Evolutionary conservation across 2,113 vertebrate species (phyloP).

Genomic region (Ophiodon elongatus): DNA sequence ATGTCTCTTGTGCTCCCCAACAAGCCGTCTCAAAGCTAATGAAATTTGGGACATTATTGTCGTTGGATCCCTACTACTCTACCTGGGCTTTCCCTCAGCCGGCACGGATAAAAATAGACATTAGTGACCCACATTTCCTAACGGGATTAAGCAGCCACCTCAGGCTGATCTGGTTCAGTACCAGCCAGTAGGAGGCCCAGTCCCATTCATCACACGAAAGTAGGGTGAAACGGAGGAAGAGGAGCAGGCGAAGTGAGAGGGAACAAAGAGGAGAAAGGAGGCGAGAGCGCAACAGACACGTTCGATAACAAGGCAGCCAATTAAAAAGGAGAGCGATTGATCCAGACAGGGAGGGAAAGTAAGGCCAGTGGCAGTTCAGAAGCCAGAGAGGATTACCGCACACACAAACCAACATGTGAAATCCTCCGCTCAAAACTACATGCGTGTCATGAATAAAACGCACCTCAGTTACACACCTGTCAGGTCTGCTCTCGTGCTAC

Average conservation of each 20-base stretch:
- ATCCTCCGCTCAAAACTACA: slow-evolving; percentile 16
- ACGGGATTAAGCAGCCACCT: slow-evolving; percentile 66
- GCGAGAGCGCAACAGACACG: slow-evolving; percentile 1
- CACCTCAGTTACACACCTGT: slow-evolving; percentile 39
- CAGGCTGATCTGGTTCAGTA: slow-evolving; percentile 61
- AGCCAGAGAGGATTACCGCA: slow-evolving; percentile 1
- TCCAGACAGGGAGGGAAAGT: slow-evolving; percentile 19
- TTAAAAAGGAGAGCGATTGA: slow-evolving; percentile 53
- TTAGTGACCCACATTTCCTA: slow-evolving; percentile 73
- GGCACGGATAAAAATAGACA: slow-evolving; percentile 62
- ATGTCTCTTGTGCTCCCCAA: neutral
- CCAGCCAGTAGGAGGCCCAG: slow-evolving; percentile 38
- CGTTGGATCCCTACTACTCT: slow-evolving; percentile 6
- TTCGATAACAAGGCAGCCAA: slow-evolving; percentile 52
- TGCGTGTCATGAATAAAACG: neutral
- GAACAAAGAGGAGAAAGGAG: slow-evolving; percentile 15
- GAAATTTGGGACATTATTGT: slow-evolving; percentile 3
- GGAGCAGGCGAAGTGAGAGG: slow-evolving; percentile 2
- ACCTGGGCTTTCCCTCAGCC: slow-evolving; percentile 58
- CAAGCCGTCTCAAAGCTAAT: neutral
- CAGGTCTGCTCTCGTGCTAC: slow-evolving; percentile 32
- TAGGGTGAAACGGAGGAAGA: slow-evolving; percentile 36
- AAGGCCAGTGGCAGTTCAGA: slow-evolving; percentile 8
- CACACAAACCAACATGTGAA: slow-evolving; percentile 23
- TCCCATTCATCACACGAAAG: slow-evolving; percentile 58